Evolutionary conservation across 2,888 invertebrate genomes (phyloP).

Genomic region (Tipula unca): DNA sequence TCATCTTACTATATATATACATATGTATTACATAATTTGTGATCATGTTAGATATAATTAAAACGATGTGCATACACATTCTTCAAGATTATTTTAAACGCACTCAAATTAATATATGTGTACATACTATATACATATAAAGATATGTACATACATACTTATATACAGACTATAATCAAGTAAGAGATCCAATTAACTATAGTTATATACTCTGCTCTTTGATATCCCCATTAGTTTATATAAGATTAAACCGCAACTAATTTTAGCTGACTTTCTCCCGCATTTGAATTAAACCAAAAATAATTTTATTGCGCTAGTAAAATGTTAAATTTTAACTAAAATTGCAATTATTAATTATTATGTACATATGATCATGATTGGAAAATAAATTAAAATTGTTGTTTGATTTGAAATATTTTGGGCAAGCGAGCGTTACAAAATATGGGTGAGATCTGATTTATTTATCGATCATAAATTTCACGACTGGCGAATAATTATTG

Average conservation of each 20-base stretch:
- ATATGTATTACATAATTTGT: not conserved
- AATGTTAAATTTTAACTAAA: not conserved
- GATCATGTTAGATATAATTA: not conserved
- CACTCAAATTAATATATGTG: not conserved
- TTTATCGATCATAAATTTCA: too few relatives aligned
- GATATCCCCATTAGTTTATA: not conserved
- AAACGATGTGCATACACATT: not conserved
- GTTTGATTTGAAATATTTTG: too few relatives aligned
- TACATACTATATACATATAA: not conserved
- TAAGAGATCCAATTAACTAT: too few relatives aligned
- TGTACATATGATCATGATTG: not conserved
- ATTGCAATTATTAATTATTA: not conserved
- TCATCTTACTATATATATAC: not conserved
- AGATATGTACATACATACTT: not conserved
- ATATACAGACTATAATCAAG: too few relatives aligned
- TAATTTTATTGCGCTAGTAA: not conserved
- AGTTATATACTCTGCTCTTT: not conserved
- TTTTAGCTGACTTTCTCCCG: not conserved
- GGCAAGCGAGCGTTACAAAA: too few relatives aligned
- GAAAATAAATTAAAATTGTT: too few relatives aligned
- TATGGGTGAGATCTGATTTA: too few relatives aligned
- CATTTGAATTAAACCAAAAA: not conserved
- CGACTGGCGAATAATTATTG: too few relatives aligned
- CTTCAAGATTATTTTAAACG: not conserved
- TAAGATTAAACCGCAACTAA: not conserved